A percentile compares a stretch with the other conserved stretches of the same genome.
Evolutionary conservation across 2,113 vertebrate species (phyloP).

Genomic region (Riparia riparia): DNA sequence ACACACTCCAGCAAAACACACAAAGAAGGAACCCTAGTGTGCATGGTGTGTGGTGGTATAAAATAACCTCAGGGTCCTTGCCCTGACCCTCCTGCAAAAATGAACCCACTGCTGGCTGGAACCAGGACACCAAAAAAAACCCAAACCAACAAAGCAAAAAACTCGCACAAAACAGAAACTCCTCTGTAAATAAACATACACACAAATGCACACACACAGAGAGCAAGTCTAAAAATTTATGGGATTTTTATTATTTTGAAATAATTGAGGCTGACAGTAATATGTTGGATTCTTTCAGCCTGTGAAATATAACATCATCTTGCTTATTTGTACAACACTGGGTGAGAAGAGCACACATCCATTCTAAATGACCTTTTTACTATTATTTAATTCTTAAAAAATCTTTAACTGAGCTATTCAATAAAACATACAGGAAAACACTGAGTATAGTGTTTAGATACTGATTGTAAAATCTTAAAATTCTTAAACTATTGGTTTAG

Average conservation of each 20-base stretch:
- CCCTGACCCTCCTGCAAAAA: not conserved
- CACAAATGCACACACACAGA: fast-evolving
- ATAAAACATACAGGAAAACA: not conserved
- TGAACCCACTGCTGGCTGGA: not conserved
- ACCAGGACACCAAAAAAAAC: not conserved
- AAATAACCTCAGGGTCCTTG: not conserved
- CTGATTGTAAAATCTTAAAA: not conserved
- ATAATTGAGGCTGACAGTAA: not conserved
- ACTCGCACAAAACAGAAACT: not conserved
- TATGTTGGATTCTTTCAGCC: not conserved
- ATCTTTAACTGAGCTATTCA: not conserved
- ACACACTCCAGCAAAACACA: not conserved
- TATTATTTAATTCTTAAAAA: not conserved
- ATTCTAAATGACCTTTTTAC: not conserved
- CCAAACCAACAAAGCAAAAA: not conserved
- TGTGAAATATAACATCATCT: not conserved
- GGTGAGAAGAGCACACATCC: not conserved
- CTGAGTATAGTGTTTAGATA: not conserved
- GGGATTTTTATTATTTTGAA: not conserved
- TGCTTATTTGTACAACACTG: not conserved
- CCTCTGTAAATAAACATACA: fast-evolving
- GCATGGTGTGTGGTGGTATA: not conserved
- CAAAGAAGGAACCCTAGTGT: not conserved
- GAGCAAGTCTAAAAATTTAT: not conserved
- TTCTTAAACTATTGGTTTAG: not conserved